These are phyloP conservation scores for Hymenochirus boettgeri DNA, from an alignment of 2,113 vertebrate genomes.

Conservation along the genomic window DNA sequence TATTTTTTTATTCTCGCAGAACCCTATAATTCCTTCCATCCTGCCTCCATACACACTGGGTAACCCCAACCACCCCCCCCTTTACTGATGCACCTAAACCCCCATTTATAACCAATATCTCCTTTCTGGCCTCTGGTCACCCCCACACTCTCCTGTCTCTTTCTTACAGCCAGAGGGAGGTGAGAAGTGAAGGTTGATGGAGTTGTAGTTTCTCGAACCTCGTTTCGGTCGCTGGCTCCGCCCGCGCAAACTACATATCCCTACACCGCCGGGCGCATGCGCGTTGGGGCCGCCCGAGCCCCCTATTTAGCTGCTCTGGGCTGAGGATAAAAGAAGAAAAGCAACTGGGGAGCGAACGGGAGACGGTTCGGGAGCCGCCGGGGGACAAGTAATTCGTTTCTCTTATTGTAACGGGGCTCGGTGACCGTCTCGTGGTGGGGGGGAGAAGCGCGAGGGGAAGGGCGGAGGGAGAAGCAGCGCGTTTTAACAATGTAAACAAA, in stretches of 20 bases:
- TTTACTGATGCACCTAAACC: no score
- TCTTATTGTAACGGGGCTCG: constrained; percentile 46
- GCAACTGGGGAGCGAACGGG: constrained; percentile 66
- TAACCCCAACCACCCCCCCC: no score
- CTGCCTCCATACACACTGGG: no score
- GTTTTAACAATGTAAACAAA: constrained; percentile 78
- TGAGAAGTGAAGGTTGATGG: constrained; percentile 43
- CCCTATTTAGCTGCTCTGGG: constrained; percentile 91
- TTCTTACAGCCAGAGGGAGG: constrained; percentile 40
- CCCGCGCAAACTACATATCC: constrained; percentile 68
- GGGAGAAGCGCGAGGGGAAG: constrained; percentile 39
- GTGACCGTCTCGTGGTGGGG: constrained; percentile 42
- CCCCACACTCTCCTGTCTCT: constrained; percentile 13
- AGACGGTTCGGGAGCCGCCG: constrained; percentile 71
- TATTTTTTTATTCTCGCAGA: no score
- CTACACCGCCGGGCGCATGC: constrained; percentile 74
- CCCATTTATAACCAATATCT: no score
- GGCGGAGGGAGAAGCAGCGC: constrained; percentile 24
- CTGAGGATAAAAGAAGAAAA: constrained; percentile 78
- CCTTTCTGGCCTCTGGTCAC: background rate
- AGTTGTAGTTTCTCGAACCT: constrained; percentile 59
- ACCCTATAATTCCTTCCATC: no score
- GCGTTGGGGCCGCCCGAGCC: constrained; percentile 76
- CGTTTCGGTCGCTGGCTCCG: constrained; percentile 5
- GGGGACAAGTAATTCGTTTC: constrained; percentile 76